Percentiles rank a stretch among this genome's conserved stretches.
Conservation (phyloP, 1,140 invertebrate species). For the Drosophila sp. region DNA sequence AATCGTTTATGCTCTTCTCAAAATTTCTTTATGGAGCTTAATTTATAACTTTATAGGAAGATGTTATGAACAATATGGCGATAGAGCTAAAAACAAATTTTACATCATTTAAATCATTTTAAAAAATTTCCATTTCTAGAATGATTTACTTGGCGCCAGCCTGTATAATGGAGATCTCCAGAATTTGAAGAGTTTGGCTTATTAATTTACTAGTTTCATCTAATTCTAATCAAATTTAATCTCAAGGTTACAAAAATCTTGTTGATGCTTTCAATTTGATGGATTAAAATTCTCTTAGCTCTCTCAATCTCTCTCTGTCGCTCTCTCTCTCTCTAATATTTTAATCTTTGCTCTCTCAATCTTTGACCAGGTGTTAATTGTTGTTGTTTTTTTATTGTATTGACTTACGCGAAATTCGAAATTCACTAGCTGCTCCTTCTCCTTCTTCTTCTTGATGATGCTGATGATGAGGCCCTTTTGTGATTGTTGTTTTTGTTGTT, state of each 20-base stretch:
- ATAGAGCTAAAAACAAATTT: too few relatives aligned
- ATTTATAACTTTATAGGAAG: too few relatives aligned
- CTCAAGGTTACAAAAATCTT: background rate
- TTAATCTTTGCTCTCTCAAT: constrained; percentile 32
- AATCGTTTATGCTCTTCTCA: too few relatives aligned
- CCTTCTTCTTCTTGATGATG: background rate
- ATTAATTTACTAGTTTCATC: background rate
- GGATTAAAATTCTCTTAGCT: constrained; percentile 14
- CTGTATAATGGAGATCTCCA: too few relatives aligned
- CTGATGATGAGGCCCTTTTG: background rate
- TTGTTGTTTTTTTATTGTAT: background rate
- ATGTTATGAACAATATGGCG: too few relatives aligned
- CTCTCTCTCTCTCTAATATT: background rate
- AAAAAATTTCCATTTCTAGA: too few relatives aligned
- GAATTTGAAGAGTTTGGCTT: background rate
- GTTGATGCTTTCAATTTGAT: constrained; percentile 4
- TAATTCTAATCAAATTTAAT: background rate
- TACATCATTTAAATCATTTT: too few relatives aligned
- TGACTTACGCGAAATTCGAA: constrained; percentile 29
- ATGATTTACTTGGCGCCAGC: too few relatives aligned
- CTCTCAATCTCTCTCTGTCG: background rate
- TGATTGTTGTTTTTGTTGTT: constrained; percentile 32
- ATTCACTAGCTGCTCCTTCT: constrained; percentile 28
- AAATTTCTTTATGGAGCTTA: too few relatives aligned
- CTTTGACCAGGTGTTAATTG: constrained; percentile 17